Evolutionary conservation across 2,113 vertebrate species (phyloP).

Genomic region (Xenopus laevis): DNA sequence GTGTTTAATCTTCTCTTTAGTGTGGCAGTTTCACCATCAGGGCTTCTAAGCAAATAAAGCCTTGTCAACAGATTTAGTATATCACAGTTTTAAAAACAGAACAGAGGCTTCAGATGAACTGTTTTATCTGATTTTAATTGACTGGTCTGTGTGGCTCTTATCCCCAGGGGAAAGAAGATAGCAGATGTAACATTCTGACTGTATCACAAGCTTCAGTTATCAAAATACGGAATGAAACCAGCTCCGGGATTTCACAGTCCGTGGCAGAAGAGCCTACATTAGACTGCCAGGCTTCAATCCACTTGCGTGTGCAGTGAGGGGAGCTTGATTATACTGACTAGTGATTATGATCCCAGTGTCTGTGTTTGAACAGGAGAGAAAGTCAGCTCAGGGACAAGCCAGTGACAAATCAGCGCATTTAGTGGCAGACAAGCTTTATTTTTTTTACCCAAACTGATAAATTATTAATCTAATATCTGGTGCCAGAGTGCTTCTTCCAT

Average conservation of each 20-base stretch:
- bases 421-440: slow-evolving; percentile 3
- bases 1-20: too few species aligned
- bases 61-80: slow-evolving; percentile 23
- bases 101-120: slow-evolving; percentile 22
- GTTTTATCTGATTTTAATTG: slow-evolving; percentile 43
- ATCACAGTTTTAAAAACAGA: slow-evolving; percentile 8
- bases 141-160: slow-evolving; percentile 23
- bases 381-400: background rate
- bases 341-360: slow-evolving; percentile 2
- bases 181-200: slow-evolving; percentile 41
- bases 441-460: background rate
- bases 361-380: slow-evolving; percentile 9
- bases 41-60: slow-evolving; percentile 9
- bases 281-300: slow-evolving; percentile 9
- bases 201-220: slow-evolving; percentile 33
- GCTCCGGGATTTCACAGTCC: background rate
- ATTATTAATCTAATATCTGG: too few species aligned
- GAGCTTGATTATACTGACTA: slow-evolving; percentile 2
- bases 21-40: background rate
- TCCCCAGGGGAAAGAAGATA: slow-evolving; percentile 20
- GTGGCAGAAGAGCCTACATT: slow-evolving; percentile 1
- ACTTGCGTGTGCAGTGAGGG: slow-evolving; percentile 8
- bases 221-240: slow-evolving; percentile 12
- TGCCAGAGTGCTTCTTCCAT: too few species aligned
- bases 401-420: slow-evolving; percentile 13